Conservation (phyloP, 1,140 invertebrate genomes). For the Drosophila kepulauana region DNA sequence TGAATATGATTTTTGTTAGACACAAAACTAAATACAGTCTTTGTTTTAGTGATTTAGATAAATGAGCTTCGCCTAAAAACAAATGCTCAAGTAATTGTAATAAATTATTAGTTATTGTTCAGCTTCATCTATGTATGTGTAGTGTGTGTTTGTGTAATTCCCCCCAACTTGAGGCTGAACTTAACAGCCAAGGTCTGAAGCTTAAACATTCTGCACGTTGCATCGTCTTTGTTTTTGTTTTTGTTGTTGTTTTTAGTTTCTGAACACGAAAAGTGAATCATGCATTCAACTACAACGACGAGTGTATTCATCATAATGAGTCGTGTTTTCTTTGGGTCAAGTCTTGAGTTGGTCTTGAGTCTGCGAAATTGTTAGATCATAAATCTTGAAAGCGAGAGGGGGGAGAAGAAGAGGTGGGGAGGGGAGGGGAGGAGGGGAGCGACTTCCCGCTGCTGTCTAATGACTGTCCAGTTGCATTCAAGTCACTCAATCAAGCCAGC, state of each 20-base stretch:
- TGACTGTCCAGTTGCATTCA: constrained; percentile 36
- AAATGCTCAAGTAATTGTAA: background rate
- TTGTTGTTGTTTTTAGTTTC: too few relatives aligned
- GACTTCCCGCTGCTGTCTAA: constrained; percentile 35
- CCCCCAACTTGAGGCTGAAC: background rate
- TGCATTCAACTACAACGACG: background rate
- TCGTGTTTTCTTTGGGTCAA: constrained; percentile 40
- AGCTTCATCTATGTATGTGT: too few relatives aligned
- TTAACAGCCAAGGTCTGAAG: background rate
- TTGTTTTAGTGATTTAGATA: too few relatives aligned
- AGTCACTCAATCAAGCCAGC: constrained; percentile 22
- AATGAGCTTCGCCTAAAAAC: too few relatives aligned
- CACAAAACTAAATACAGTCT: too few relatives aligned
- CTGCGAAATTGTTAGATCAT: constrained; percentile 32
- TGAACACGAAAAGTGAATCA: background rate
- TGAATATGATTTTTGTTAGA: too few relatives aligned
- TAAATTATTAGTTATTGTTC: too few relatives aligned
- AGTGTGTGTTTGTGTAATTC: too few relatives aligned
- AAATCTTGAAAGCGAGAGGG: constrained; percentile 22
- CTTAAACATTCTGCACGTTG: background rate
- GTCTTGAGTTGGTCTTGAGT: background rate
- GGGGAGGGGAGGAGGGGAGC: background rate
- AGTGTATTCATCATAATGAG: constrained; percentile 9
- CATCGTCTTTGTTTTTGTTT: background rate
- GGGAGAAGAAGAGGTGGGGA: background rate